Conservation (phyloP, 2,888 invertebrate species). For the Eumacrocentrus americanus region DNA sequence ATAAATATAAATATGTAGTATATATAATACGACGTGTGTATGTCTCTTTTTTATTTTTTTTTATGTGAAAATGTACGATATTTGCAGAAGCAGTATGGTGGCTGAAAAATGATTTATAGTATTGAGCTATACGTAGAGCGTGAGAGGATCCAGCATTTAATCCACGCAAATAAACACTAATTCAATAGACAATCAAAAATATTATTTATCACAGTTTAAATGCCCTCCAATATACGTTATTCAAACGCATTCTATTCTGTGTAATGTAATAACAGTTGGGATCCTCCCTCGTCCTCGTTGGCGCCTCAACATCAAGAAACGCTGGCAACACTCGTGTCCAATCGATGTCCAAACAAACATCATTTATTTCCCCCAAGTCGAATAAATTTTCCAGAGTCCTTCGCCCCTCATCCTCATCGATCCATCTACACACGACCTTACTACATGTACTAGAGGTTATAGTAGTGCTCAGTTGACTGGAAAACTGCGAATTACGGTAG, state of each 20-base stretch:
- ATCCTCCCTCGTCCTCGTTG: constrained; percentile 25
- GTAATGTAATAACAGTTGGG: no score
- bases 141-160: no score
- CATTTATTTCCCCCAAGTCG: constrained; percentile 16
- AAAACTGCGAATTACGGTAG: no score
- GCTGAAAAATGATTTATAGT: constrained; percentile 34
- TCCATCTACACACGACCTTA: constrained; percentile 6
- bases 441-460: no score
- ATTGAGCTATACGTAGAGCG: no score
- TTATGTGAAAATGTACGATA: constrained; percentile 34
- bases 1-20: constrained; percentile 20
- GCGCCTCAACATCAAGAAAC: constrained; percentile 30
- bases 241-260: no score
- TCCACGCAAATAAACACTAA: no score
- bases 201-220: background rate
- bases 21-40: constrained; percentile 29
- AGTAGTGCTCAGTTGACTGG: no score
- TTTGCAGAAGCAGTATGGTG: constrained; percentile 46
- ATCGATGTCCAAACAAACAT: constrained; percentile 30
- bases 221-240: no score
- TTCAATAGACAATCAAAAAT: background rate
- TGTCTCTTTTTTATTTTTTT: constrained; percentile 16
- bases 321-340: constrained; percentile 34
- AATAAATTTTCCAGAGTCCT: constrained; percentile 27
- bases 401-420: constrained; percentile 4